Evolutionary conservation across 2,888 invertebrate genomes (phyloP), one percentile per base, ranked within the genome.

Genomic region (Drosophila percnosoma): DNA sequence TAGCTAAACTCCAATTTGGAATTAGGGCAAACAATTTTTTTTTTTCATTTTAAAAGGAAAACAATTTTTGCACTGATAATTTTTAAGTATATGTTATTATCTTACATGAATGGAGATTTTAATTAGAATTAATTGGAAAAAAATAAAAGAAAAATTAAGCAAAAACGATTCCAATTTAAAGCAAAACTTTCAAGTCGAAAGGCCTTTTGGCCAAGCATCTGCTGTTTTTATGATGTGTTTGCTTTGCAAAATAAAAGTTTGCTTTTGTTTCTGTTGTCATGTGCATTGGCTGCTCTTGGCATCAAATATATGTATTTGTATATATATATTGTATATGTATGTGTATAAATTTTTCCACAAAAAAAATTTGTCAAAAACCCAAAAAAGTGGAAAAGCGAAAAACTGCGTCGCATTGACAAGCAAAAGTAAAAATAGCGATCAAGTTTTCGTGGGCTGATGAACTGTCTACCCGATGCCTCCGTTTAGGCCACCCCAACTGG

Each of bases 391-490:
- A 79, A 70, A 78, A 45, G 21, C 40, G 58, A 73, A 58, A 61
- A 67, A 58, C 48, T 73, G 52, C 66, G 69, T 24, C 59, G 62
- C 78, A 34, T 40, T 40, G 15, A 54, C 45, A 38, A 40, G 45
- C 51, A 63, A 40, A 57, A 13, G 49, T 80, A 80, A 68, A 79
- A 79, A 79, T 79, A 79, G 79, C 69, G 45, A 59, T 11, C 34
- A 29, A n/a, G 34, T 64, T 57, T 55, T 73, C 33, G 24, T 55
- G 63, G 31, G 71, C 71, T 75, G 75, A 72, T 61, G 78, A 68
- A 78, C 75, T 78, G 70, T 65, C 75, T 64, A 61, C 36, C 42
- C 42, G n/a, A 52, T 11, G 18, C 18, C 64, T 27, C 24, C 21
- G 48, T 34, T 45, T 48, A 33, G 34, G 40, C 13, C 42, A 3